Conservation (phyloP, 1,140 invertebrate genomes). For the Drosophila triauraria region DNA sequence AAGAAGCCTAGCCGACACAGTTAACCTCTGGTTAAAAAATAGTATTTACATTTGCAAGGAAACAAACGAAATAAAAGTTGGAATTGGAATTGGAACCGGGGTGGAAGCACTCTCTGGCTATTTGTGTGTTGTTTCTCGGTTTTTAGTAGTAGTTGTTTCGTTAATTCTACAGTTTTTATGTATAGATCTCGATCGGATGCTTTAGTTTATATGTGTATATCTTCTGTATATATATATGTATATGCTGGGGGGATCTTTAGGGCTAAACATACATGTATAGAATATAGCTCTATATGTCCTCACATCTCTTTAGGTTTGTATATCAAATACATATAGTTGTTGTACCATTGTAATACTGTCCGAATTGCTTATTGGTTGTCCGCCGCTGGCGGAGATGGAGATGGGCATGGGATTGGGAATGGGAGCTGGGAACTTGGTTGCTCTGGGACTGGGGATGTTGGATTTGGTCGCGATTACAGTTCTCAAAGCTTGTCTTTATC, state of each 20-base stretch:
- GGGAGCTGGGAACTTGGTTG: not conserved
- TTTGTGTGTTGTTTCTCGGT: conserved; percentile 40
- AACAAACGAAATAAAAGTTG: conserved; percentile 7
- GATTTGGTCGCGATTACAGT: conserved; percentile 58
- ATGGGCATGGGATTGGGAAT: conserved; percentile 3
- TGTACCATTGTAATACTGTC: conserved; percentile 69
- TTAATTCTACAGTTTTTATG: conserved; percentile 21
- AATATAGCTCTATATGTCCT: conserved; percentile 55
- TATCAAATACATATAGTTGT: conserved; percentile 28
- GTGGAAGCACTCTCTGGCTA: conserved; percentile 51
- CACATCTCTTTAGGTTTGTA: conserved; percentile 31
- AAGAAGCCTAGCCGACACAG: not conserved
- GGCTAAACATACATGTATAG: conserved; percentile 62
- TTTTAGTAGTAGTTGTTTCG: conserved; percentile 29
- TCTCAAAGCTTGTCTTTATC: conserved; percentile 85
- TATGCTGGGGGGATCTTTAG: conserved; percentile 28
- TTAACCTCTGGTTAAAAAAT: not conserved
- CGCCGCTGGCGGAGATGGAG: conserved; percentile 12
- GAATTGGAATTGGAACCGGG: conserved; percentile 6
- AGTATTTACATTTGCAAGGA: not conserved
- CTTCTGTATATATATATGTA: conserved; percentile 21
- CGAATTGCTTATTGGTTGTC: conserved; percentile 57
- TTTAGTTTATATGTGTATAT: conserved; percentile 11
- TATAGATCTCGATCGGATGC: conserved; percentile 2
- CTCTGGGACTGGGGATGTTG: not conserved